Conservation (phyloP, 2,888 invertebrate genomes). For the Odiellus spinosus region DNA sequence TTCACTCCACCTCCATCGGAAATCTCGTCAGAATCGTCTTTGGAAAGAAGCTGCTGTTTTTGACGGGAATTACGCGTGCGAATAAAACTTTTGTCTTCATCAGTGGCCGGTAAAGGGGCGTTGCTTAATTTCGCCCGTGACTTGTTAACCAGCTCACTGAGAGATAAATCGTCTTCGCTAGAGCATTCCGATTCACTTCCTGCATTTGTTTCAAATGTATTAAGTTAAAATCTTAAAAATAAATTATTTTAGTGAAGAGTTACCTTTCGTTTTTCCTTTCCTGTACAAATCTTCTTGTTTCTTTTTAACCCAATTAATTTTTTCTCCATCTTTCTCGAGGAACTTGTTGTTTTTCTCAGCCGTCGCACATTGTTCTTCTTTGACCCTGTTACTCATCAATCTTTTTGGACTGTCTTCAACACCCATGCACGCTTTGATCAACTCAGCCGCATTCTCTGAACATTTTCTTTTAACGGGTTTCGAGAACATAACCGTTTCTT, state of each 20-base stretch:
- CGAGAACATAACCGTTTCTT: neutral
- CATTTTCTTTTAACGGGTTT: constrained; percentile 41
- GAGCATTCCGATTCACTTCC: constrained; percentile 6
- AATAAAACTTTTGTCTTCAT: no score
- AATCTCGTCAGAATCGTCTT: no score
- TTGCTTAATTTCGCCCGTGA: constrained; percentile 18
- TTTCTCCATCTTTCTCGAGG: constrained; percentile 10
- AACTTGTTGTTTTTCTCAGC: constrained; percentile 11
- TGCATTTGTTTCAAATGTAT: no score
- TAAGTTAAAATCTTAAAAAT: no score
- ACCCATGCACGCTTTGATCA: constrained; percentile 41
- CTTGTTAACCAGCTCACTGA: constrained; percentile 15
- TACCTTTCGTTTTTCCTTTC: neutral
- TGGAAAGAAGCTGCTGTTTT: no score
- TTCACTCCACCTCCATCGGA: no score
- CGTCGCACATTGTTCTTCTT: constrained; percentile 1
- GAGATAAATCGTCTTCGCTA: constrained; percentile 17
- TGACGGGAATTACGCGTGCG: no score
- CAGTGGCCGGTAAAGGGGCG: no score
- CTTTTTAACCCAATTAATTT: constrained; percentile 2
- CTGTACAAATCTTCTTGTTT: neutral
- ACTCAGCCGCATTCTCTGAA: constrained; percentile 43
- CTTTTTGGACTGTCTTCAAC: constrained; percentile 29
- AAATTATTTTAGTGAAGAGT: no score
- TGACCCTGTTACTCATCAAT: no score